phyloP scores from a whole-genome alignment of 2,888 invertebrate species.

The Megaustenia siamemsis region DNA sequence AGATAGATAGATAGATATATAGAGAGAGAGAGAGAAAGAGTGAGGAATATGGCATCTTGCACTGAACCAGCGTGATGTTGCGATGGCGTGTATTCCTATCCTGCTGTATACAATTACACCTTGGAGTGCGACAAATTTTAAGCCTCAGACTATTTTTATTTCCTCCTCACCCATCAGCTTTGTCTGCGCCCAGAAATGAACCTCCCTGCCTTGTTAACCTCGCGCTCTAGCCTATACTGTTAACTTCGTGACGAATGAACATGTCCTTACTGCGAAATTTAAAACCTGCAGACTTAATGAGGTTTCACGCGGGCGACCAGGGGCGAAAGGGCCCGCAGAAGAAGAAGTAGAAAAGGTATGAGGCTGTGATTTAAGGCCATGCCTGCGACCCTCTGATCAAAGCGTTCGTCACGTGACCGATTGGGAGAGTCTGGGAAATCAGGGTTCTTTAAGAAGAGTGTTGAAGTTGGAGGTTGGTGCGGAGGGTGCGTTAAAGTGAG shows the following conservation, averaged over 20 bases:
- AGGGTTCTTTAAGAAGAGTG: too few species aligned
- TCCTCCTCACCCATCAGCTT: neutral
- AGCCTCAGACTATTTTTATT: neutral
- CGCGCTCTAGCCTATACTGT: neutral
- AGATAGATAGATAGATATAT: neutral
- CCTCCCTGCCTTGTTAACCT: neutral
- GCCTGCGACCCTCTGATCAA: slow-evolving; percentile 15
- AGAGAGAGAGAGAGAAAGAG: slow-evolving; percentile 5
- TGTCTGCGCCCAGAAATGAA: neutral
- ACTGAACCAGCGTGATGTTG: neutral
- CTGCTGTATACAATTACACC: neutral
- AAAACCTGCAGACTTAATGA: slow-evolving; percentile 39
- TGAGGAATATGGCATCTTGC: neutral
- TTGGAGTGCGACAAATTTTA: neutral
- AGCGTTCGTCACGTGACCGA: slow-evolving; percentile 17
- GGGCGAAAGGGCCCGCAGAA: neutral
- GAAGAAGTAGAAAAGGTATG: neutral
- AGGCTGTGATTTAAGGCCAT: slow-evolving; percentile 3
- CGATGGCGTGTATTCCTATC: neutral
- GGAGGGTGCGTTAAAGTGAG: too few species aligned
- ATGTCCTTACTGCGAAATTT: slow-evolving; percentile 25
- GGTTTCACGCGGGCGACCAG: neutral
- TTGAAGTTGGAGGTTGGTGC: too few species aligned
- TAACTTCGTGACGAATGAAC: slow-evolving; percentile 40
- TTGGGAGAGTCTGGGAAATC: neutral